Percentiles rank a stretch among this genome's conserved stretches.
phyloP scores from a whole-genome alignment of 2,888 invertebrate species.

The Caenorhabditis virilis region DNA sequence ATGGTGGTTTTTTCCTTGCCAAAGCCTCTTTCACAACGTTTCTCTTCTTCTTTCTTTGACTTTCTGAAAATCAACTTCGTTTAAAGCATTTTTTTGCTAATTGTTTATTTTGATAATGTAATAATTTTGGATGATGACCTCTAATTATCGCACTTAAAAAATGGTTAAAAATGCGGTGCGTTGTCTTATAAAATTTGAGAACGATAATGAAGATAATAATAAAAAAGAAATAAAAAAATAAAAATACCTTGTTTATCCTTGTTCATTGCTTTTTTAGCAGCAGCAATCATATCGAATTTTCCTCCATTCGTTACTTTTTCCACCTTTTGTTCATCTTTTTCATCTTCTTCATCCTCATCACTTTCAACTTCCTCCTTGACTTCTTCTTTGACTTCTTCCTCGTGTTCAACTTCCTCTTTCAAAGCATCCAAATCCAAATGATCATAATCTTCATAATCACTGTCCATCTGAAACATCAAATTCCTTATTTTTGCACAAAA shows the following conservation, averaged over 20 bases:
- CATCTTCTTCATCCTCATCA: slow-evolving; percentile 17
- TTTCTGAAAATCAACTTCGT: slow-evolving; percentile 25
- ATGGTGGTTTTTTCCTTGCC: slow-evolving; percentile 81
- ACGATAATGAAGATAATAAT: no score
- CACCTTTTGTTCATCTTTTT: slow-evolving; percentile 21
- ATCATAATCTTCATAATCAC: slow-evolving; percentile 45
- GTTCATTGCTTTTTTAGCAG: slow-evolving; percentile 35
- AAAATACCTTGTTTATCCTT: slow-evolving; percentile 29
- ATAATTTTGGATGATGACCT: no score
- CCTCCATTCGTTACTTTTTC: slow-evolving; percentile 18
- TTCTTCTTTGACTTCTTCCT: slow-evolving; percentile 4
- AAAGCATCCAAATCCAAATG: slow-evolving; percentile 41
- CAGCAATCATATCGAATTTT: slow-evolving; percentile 35
- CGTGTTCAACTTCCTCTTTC: slow-evolving; percentile 7
- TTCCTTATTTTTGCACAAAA: neutral
- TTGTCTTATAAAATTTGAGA: no score
- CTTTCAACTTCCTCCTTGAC: slow-evolving; percentile 26
- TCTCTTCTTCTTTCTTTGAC: slow-evolving; percentile 50
- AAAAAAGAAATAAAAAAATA: neutral
- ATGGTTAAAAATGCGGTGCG: no score
- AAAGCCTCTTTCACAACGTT: slow-evolving; percentile 80
- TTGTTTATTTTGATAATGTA: neutral
- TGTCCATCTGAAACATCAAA: slow-evolving; percentile 10
- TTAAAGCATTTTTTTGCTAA: neutral
- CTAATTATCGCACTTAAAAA: no score